phyloP scores from a whole-genome alignment of 2,113 vertebrate genomes.

The Pungitius pungitius region DNA sequence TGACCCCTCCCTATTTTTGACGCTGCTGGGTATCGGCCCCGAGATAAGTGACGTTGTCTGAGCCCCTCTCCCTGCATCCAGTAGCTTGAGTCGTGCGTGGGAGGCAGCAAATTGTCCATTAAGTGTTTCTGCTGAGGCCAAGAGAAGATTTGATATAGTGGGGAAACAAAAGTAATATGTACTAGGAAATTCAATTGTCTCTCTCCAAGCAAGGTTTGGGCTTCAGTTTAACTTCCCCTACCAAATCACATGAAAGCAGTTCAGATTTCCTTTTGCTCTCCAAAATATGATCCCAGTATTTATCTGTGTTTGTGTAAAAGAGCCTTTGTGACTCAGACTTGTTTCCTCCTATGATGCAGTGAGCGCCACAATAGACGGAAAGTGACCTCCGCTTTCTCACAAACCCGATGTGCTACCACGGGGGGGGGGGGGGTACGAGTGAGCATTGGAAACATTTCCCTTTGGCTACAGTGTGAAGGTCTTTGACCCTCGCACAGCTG shows the following conservation, averaged over 20 bases:
- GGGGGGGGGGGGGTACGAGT: slow-evolving; percentile 5
- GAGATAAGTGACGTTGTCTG: slow-evolving; percentile 55
- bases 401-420: slow-evolving; percentile 46
- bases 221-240: slow-evolving; percentile 75
- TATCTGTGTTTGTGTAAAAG: slow-evolving; percentile 59
- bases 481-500: slow-evolving; percentile 63
- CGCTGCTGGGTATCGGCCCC: slow-evolving; percentile 38
- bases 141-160: slow-evolving; percentile 84
- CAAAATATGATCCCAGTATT: slow-evolving; percentile 43
- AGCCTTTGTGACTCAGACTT: slow-evolving; percentile 56
- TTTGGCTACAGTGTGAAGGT: slow-evolving; percentile 48
- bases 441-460: slow-evolving; percentile 60
- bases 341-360: slow-evolving; percentile 51
- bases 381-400: slow-evolving; percentile 54
- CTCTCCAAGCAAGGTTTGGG: slow-evolving; percentile 76
- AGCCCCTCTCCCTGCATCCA: slow-evolving; percentile 39
- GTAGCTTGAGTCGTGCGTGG: slow-evolving; percentile 67
- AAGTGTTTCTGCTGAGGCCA: slow-evolving; percentile 80
- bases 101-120: slow-evolving; percentile 82
- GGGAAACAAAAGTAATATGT: slow-evolving; percentile 85
- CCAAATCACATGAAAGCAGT: slow-evolving; percentile 73
- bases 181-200: slow-evolving; percentile 85
- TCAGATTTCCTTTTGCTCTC: slow-evolving; percentile 57
- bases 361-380: slow-evolving; percentile 69
- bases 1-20: slow-evolving; percentile 54